phyloP scores from a whole-genome alignment of 2,797 vertebrate species.

The Gallinago stenura region DNA sequence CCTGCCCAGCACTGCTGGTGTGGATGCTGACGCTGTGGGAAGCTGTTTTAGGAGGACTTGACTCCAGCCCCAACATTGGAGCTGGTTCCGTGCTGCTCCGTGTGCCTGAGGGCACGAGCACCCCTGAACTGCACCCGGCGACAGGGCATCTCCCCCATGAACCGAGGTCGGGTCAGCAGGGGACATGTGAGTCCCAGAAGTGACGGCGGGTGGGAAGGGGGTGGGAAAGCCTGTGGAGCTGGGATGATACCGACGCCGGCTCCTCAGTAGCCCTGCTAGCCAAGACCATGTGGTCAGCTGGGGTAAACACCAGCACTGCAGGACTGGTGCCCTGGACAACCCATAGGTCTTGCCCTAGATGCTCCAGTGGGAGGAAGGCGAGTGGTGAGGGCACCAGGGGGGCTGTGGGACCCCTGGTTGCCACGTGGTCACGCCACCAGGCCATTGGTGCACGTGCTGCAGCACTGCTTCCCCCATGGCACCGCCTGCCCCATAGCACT shows the following conservation, averaged over 20 bases:
- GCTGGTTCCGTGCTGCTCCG: not conserved
- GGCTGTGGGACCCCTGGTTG: not conserved
- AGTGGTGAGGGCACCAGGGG: fast-evolving
- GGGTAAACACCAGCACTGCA: not conserved
- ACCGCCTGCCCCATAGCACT: not conserved
- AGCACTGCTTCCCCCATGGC: not conserved
- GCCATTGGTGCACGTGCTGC: fast-evolving
- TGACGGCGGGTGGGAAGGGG: fast-evolving
- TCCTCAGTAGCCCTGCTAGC: fast-evolving
- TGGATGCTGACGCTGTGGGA: not conserved
- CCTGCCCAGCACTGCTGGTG: not conserved
- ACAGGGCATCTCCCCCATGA: not conserved
- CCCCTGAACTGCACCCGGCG: not conserved
- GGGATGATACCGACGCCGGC: not conserved
- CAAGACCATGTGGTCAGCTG: not conserved
- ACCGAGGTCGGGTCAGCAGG: not conserved
- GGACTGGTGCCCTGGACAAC: not conserved
- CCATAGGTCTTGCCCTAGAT: not conserved
- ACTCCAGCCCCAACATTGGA: not conserved
- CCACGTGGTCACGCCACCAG: not conserved
- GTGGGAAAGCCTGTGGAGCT: not conserved
- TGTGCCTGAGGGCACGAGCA: not conserved
- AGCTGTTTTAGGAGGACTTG: not conserved
- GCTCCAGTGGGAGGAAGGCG: not conserved
- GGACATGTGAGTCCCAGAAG: fast-evolving